Conservation (phyloP, 2,888 invertebrate species). For the Standfussiana lucernea region DNA sequence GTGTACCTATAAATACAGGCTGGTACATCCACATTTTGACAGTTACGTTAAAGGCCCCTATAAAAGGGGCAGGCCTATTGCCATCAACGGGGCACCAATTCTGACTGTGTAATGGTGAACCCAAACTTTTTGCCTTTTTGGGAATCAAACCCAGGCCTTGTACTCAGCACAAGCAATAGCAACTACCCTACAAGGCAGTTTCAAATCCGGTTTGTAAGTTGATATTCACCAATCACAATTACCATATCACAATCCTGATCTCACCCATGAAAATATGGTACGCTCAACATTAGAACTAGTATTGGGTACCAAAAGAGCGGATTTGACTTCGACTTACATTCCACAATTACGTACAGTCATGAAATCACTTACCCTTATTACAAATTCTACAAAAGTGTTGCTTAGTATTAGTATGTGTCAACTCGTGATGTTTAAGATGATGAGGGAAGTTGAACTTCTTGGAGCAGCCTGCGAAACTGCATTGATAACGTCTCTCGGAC, state of each 20-base stretch:
- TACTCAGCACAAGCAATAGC: background rate
- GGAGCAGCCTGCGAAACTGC: constrained; percentile 78
- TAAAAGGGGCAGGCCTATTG: background rate
- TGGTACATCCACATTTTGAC: background rate
- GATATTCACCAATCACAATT: background rate
- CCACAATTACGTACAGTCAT: background rate
- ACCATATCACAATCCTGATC: background rate
- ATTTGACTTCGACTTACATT: background rate
- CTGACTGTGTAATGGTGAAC: background rate
- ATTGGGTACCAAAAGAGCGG: background rate
- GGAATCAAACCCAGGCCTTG: background rate
- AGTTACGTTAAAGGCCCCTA: background rate
- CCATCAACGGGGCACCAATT: background rate
- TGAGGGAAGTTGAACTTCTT: constrained; percentile 87
- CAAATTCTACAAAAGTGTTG: constrained; percentile 84
- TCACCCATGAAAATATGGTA: background rate
- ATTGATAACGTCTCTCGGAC: constrained; percentile 81
- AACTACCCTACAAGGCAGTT: background rate
- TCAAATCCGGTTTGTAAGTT: background rate
- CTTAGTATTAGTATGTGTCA: constrained; percentile 84
- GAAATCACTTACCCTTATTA: constrained; percentile 80
- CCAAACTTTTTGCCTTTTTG: background rate
- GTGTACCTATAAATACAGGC: background rate
- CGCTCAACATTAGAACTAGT: background rate
- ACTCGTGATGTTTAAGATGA: constrained; percentile 86